These are phyloP conservation scores for Sipha maydis DNA, from an alignment of 2,888 invertebrate species.

Conservation along the genomic window DNA sequence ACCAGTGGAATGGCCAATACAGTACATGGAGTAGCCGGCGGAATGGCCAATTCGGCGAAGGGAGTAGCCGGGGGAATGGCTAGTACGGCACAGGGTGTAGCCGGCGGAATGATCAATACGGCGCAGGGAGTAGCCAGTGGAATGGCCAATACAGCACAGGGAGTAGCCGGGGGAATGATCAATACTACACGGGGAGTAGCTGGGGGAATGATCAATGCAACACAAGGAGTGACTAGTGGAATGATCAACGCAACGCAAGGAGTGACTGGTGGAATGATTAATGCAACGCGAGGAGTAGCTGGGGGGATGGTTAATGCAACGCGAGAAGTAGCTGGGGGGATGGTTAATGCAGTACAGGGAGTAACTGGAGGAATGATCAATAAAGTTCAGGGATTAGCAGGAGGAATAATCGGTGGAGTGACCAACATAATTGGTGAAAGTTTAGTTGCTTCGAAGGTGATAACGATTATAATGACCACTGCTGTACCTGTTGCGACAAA, in stretches of 20 bases:
- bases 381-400: neutral
- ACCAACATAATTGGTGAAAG: neutral
- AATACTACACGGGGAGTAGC: neutral
- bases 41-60: neutral
- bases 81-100: neutral
- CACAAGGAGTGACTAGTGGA: neutral
- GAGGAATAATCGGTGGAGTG: neutral
- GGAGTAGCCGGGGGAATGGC: neutral
- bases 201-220: neutral
- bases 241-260: neutral
- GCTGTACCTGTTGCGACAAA: neutral
- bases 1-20: neutral
- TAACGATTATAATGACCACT: neutral
- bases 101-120: neutral
- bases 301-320: neutral
- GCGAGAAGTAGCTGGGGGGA: neutral
- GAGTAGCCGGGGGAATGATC: neutral
- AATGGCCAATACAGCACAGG: neutral
- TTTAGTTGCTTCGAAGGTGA: neutral
- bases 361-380: neutral
- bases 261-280: neutral
- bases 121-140: neutral
- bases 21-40: neutral
- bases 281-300: neutral
- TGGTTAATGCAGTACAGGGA: neutral